Conservation (phyloP, 1,140 invertebrate genomes). For the Diabrotica undecimpunctata region DNA sequence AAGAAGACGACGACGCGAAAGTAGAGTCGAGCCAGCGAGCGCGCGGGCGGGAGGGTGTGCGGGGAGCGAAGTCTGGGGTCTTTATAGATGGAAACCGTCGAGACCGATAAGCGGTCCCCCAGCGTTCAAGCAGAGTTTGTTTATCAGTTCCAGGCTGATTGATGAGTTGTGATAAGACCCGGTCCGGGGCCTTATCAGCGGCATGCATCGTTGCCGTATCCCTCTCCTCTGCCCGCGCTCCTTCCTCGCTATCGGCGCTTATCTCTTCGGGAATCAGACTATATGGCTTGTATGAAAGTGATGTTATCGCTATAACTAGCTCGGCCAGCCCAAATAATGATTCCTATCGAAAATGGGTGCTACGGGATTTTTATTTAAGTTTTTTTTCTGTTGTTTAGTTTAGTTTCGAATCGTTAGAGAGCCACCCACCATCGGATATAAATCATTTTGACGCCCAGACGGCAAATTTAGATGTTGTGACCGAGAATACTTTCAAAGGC, state of each 20-base stretch:
- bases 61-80: conserved; percentile 21
- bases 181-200: conserved; percentile 40
- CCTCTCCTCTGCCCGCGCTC: conserved; percentile 16
- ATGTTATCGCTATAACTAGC: conserved; percentile 41
- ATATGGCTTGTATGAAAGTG: conserved; percentile 40
- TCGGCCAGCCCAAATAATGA: conserved; percentile 36
- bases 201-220: conserved; percentile 36
- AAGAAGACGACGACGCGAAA: not conserved
- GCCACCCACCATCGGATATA: not conserved
- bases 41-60: conserved; percentile 6
- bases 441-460: not conserved
- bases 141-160: conserved; percentile 44
- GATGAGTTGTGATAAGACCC: conserved; percentile 44
- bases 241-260: conserved; percentile 25
- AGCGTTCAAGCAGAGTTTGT: conserved; percentile 43
- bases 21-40: not conserved
- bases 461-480: no score
- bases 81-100: conserved; percentile 44
- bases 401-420: not conserved
- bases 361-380: conserved; percentile 7
- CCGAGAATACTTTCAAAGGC: no score
- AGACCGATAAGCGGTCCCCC: conserved; percentile 38
- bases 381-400: not conserved
- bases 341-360: conserved; percentile 27
- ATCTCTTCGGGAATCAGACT: conserved; percentile 35